Conservation (phyloP, 2,113 vertebrate genomes). For the Microtus richardsoni region DNA sequence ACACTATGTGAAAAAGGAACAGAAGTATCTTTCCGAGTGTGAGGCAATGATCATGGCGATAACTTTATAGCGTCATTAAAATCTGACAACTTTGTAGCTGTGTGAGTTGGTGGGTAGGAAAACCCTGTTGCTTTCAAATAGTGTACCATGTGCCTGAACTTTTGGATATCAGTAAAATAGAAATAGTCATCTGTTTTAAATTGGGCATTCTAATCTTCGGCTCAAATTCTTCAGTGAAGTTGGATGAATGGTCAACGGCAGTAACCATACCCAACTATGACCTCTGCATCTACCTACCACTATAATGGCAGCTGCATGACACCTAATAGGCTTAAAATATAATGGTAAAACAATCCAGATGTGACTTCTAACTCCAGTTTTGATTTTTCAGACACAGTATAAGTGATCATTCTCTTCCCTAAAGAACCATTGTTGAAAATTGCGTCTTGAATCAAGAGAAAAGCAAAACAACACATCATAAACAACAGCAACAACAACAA, state of each 20-base stretch:
- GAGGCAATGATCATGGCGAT: background rate
- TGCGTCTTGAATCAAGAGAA: background rate
- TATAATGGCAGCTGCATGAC: background rate
- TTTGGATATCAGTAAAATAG: background rate
- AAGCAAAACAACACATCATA: background rate
- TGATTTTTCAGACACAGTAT: background rate
- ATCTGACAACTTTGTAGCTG: background rate
- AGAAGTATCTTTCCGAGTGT: background rate
- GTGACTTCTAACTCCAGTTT: slow-evolving; percentile 3
- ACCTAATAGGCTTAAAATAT: background rate
- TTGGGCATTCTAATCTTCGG: background rate
- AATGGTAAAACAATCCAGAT: background rate
- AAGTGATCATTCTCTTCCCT: background rate
- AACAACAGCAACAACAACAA: background rate
- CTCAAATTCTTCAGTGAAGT: slow-evolving; percentile 29
- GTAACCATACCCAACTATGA: background rate
- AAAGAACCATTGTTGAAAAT: slow-evolving; percentile 12
- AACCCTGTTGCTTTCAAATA: background rate
- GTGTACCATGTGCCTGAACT: background rate
- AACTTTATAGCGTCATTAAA: background rate
- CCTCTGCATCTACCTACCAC: background rate
- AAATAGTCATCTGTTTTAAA: slow-evolving; percentile 17
- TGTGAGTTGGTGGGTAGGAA: background rate
- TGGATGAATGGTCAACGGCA: background rate
- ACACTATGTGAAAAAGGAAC: slow-evolving; percentile 41